Evolutionary conservation across 2,888 invertebrate species (phyloP).

Genomic region (Aquatica leii): DNA sequence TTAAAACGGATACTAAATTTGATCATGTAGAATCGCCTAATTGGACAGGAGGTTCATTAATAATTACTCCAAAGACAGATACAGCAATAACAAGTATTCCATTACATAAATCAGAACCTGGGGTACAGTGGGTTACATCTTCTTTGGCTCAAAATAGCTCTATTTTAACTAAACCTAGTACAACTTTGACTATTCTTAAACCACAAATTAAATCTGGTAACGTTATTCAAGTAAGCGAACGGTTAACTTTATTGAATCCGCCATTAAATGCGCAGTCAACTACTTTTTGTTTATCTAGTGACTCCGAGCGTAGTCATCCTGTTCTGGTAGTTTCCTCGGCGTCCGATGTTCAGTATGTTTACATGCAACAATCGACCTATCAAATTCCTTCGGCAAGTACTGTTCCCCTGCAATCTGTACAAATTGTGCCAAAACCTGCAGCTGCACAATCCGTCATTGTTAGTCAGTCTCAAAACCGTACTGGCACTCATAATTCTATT

Average conservation of each 20-base stretch:
- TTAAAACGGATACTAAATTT: slow-evolving; percentile 52
- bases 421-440: slow-evolving; percentile 53
- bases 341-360: slow-evolving; percentile 60
- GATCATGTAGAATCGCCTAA: slow-evolving; percentile 41
- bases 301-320: slow-evolving; percentile 53
- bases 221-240: slow-evolving; percentile 53
- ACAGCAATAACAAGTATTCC: slow-evolving; percentile 15
- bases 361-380: slow-evolving; percentile 60
- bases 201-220: slow-evolving; percentile 53
- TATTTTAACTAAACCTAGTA: slow-evolving; percentile 49
- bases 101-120: slow-evolving; percentile 24
- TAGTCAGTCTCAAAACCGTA: slow-evolving; percentile 58
- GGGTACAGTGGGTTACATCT: slow-evolving; percentile 48
- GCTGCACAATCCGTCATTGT: slow-evolving; percentile 67
- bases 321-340: slow-evolving; percentile 59
- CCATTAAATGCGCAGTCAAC: slow-evolving; percentile 52
- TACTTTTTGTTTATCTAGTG: slow-evolving; percentile 54
- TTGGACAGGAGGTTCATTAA: slow-evolving; percentile 43
- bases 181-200: slow-evolving; percentile 55
- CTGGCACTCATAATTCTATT: slow-evolving; percentile 20
- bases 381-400: slow-evolving; percentile 61
- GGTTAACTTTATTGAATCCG: slow-evolving; percentile 53
- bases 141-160: slow-evolving; percentile 46
- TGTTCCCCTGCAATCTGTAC: slow-evolving; percentile 53
- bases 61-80: slow-evolving; percentile 35